These are phyloP conservation scores for Formica exsecta DNA, from an alignment of 1,140 invertebrate species.

Conservation along the genomic window DNA sequence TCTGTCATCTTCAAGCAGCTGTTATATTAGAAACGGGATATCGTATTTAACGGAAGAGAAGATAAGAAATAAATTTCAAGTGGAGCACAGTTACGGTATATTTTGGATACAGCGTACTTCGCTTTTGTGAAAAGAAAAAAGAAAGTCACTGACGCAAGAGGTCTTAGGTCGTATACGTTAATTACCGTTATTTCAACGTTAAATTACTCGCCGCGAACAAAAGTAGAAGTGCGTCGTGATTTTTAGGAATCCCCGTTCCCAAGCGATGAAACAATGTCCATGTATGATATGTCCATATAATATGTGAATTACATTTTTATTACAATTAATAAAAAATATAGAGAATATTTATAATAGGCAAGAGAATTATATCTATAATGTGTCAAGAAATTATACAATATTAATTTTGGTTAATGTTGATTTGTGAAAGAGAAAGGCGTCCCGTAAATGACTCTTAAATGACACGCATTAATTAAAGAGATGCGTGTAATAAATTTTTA, in stretches of 20 bases:
- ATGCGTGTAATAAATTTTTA: conserved; percentile 2
- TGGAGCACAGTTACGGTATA: background rate
- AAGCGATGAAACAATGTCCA: background rate
- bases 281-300: background rate
- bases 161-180: background rate
- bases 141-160: conserved; percentile 43
- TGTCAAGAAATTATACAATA: background rate
- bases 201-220: background rate
- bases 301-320: background rate
- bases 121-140: background rate
- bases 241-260: background rate
- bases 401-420: background rate
- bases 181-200: conserved; percentile 1
- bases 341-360: background rate
- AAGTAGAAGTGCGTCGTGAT: background rate
- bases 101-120: conserved; percentile 8
- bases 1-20: conserved; percentile 34
- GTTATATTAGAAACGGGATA: conserved; percentile 53
- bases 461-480: background rate
- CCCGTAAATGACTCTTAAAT: background rate
- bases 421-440: background rate
- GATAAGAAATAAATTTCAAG: conserved; percentile 7
- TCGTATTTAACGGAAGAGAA: background rate
- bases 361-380: background rate
- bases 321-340: background rate